Conservation (phyloP, 2,113 vertebrate species). For the Chlamydotis undulata region DNA sequence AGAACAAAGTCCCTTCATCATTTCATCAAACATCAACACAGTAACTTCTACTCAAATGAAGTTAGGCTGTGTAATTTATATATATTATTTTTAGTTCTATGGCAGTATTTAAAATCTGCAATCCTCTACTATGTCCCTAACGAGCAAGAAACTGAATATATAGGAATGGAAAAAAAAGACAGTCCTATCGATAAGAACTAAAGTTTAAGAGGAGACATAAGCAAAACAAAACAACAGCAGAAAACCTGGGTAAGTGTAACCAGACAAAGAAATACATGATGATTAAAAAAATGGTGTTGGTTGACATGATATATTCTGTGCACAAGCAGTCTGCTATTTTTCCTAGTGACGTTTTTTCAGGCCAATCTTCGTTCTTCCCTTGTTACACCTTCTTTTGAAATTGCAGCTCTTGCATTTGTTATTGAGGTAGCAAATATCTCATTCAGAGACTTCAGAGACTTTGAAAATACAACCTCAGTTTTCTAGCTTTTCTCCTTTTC, state of each 20-base stretch:
- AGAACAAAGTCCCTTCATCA: neutral
- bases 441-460: conserved; percentile 1
- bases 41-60: neutral
- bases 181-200: neutral
- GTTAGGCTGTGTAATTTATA: neutral
- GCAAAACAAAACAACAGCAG: neutral
- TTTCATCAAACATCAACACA: neutral
- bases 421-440: neutral
- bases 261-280: neutral
- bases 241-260: neutral
- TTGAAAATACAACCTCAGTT: conserved; percentile 4
- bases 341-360: neutral
- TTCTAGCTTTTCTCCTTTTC: neutral
- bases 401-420: neutral
- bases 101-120: neutral
- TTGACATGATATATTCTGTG: neutral
- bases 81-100: neutral
- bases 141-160: neutral
- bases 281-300: neutral
- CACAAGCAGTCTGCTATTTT: neutral
- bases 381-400: neutral
- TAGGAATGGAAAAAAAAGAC: neutral
- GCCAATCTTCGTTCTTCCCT: neutral
- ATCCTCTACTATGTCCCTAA: neutral
- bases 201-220: neutral